phyloP scores from a whole-genome alignment of 2,888 invertebrate genomes.

The Pterostichus madidus region DNA sequence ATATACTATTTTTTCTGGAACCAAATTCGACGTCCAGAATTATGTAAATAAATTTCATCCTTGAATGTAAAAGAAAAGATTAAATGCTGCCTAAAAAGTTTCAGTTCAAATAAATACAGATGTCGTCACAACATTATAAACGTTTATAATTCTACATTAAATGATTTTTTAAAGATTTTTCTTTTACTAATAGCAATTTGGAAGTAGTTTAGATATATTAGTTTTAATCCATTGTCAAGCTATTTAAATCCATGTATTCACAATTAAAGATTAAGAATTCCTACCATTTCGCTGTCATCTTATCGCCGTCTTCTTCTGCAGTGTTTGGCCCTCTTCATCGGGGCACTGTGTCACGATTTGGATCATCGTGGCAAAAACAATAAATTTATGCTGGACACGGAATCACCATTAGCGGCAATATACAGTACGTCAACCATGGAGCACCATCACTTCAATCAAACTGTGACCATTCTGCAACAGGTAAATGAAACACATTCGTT shows the following conservation, averaged over 20 bases:
- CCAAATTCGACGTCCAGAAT: too few relatives aligned
- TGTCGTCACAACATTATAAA: too few relatives aligned
- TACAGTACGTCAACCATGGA: constrained; percentile 93
- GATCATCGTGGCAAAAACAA: constrained; percentile 94
- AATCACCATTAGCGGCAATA: constrained; percentile 90
- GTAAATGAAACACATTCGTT: constrained; percentile 74
- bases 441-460: constrained; percentile 94
- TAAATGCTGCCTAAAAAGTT: too few relatives aligned
- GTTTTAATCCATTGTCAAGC: not conserved
- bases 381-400: constrained; percentile 90
- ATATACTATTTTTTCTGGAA: too few relatives aligned
- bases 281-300: constrained; percentile 8
- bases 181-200: too few relatives aligned
- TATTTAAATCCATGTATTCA: too few relatives aligned
- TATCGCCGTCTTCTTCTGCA: constrained; percentile 77
- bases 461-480: constrained; percentile 90
- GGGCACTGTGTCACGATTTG: constrained; percentile 90
- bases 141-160: too few relatives aligned
- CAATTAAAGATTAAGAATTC: not conserved
- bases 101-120: too few relatives aligned
- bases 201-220: too few relatives aligned
- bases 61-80: too few relatives aligned
- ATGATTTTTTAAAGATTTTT: too few relatives aligned
- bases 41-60: too few relatives aligned
- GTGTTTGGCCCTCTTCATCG: constrained; percentile 88